Percentiles rank a stretch among this genome's conserved stretches.
Conservation (phyloP, 2,113 vertebrate species). For the Toxostoma redivivum region DNA sequence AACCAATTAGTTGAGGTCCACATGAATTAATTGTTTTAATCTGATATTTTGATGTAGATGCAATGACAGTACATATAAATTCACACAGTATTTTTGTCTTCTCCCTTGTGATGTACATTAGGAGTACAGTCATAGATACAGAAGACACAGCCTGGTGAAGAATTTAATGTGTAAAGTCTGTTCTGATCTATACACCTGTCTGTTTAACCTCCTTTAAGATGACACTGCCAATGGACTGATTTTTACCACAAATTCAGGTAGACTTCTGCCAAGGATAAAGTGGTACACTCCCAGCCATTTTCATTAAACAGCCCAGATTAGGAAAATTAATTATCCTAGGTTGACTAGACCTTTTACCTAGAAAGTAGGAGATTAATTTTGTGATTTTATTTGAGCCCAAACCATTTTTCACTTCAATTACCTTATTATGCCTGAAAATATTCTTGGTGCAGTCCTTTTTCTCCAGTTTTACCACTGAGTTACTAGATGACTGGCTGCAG, state of each 20-base stretch:
- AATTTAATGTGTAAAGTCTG: background rate
- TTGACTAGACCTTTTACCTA: background rate
- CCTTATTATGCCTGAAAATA: background rate
- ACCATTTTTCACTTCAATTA: background rate
- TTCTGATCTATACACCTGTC: background rate
- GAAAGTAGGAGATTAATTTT: background rate
- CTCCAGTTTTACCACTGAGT: background rate
- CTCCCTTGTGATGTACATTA: background rate
- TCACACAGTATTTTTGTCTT: background rate
- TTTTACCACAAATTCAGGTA: background rate
- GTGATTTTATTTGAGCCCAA: background rate
- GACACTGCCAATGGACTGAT: background rate
- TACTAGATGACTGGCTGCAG: background rate
- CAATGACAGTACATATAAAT: background rate
- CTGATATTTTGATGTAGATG: background rate
- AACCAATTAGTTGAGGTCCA: background rate
- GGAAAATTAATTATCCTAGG: background rate
- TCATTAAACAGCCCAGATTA: background rate
- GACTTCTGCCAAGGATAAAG: background rate
- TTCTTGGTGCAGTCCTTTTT: background rate
- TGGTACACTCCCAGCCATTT: background rate
- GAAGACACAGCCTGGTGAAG: background rate
- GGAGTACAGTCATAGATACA: background rate
- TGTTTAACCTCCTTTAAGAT: background rate
- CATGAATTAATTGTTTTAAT: background rate